Conservation (phyloP, 2,797 vertebrate genomes). For the Anas flavirostris region DNA sequence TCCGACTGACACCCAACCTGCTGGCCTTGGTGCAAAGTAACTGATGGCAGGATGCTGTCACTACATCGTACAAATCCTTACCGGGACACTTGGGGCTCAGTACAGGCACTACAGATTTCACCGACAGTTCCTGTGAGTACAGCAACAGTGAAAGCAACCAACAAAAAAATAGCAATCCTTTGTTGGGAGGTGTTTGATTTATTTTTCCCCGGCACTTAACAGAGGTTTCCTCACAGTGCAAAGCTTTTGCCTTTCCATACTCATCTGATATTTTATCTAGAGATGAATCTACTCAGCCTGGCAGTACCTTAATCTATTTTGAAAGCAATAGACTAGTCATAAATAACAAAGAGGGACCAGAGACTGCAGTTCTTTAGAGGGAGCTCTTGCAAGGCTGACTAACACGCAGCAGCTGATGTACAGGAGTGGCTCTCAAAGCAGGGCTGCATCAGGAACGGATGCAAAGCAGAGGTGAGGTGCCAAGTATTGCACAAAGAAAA, state of each 20-base stretch:
- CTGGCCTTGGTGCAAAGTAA: background rate
- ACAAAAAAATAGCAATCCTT: background rate
- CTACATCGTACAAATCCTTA: background rate
- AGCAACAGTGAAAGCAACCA: background rate
- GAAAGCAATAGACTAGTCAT: background rate
- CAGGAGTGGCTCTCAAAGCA: background rate
- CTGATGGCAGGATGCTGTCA: background rate
- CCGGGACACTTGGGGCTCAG: background rate
- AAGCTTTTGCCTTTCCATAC: background rate
- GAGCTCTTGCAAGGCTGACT: background rate
- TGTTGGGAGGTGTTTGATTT: background rate
- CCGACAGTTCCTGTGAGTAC: background rate
- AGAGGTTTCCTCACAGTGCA: background rate
- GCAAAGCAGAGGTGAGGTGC: background rate
- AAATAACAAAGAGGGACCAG: background rate
- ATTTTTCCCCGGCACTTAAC: too few species aligned
- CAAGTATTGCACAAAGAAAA: background rate
- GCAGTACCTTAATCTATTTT: background rate
- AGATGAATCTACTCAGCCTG: background rate
- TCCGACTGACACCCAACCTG: background rate
- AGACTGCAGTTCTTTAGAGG: background rate
- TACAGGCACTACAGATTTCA: background rate
- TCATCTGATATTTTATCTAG: background rate
- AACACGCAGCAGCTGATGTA: background rate
- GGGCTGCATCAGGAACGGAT: background rate